phyloP scores from a whole-genome alignment of 2,888 invertebrate genomes.

The Esperia sulphurella region DNA sequence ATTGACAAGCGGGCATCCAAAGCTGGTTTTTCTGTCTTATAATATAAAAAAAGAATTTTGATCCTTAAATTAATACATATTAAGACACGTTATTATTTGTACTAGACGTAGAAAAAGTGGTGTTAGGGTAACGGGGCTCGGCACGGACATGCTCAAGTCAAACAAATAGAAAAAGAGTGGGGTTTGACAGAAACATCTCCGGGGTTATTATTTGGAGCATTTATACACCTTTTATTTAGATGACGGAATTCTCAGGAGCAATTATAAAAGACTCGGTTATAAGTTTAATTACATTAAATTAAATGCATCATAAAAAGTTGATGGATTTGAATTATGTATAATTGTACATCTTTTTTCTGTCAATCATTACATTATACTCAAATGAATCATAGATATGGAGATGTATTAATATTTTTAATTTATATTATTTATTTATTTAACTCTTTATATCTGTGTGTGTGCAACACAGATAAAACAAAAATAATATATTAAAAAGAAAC shows the following conservation, averaged over 20 bases:
- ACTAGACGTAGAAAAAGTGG: neutral
- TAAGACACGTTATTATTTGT: neutral
- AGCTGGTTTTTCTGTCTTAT: constrained; percentile 11
- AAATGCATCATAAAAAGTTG: neutral
- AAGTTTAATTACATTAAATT: neutral
- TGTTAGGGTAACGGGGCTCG: constrained; percentile 19
- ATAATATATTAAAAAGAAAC: no score
- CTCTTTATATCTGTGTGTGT: no score
- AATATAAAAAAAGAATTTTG: neutral
- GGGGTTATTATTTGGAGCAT: constrained; percentile 25
- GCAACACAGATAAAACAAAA: no score
- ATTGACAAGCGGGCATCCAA: constrained; percentile 31
- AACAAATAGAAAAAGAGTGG: constrained; percentile 27
- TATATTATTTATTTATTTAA: no score
- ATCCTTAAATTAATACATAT: neutral
- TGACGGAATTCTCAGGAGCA: constrained; percentile 5
- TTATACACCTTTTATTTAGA: constrained; percentile 12
- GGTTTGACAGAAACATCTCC: constrained; percentile 18
- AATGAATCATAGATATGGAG: no score
- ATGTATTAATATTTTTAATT: no score
- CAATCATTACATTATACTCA: neutral
- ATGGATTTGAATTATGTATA: no score
- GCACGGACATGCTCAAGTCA: constrained; percentile 26
- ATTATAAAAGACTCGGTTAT: constrained; percentile 11
- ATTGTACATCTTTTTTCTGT: neutral